Conservation (phyloP, 2,797 vertebrate species). For the Rachycentron canadum region DNA sequence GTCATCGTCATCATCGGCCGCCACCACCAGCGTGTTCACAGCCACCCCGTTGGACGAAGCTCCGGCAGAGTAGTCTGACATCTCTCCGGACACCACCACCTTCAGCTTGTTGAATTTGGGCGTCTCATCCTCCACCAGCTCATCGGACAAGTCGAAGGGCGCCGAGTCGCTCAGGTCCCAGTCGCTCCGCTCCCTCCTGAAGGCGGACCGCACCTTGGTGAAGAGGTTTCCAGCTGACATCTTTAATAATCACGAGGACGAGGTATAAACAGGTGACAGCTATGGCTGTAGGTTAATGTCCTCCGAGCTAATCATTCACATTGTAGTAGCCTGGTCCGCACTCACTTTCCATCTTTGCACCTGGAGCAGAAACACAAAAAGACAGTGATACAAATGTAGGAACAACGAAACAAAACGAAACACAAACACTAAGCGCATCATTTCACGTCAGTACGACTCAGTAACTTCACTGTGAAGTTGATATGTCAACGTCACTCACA, state of each 20-base stretch:
- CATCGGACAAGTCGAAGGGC: slow-evolving; percentile 90
- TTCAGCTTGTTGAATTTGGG: slow-evolving; percentile 91
- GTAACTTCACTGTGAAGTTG: neutral
- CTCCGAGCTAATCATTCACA: slow-evolving; percentile 53
- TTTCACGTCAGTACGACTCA: slow-evolving; percentile 1
- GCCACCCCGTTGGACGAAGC: slow-evolving; percentile 80
- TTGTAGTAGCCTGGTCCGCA: neutral
- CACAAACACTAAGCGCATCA: neutral
- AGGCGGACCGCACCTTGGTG: slow-evolving; percentile 77
- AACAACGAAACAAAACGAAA: neutral
- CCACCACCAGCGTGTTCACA: slow-evolving; percentile 84
- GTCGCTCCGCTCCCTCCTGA: slow-evolving; percentile 80
- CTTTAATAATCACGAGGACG: neutral
- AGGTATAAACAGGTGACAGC: neutral
- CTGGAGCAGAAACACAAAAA: slow-evolving; percentile 23
- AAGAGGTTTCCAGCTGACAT: slow-evolving; percentile 83
- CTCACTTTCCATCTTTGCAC: slow-evolving; percentile 12
- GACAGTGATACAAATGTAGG: slow-evolving; percentile 8
- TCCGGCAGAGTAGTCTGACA: slow-evolving; percentile 80
- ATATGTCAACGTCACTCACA: neutral
- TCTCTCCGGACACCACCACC: slow-evolving; percentile 92
- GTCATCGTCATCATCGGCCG: slow-evolving; percentile 89
- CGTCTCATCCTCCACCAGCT: slow-evolving; percentile 87
- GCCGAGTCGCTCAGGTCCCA: slow-evolving; percentile 91
- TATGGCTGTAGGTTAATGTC: neutral